Percentiles rank a stretch among this genome's conserved stretches.
Evolutionary conservation across 2,797 vertebrate genomes (phyloP).

Genomic region (Periophthalmus magnuspinnatus): DNA sequence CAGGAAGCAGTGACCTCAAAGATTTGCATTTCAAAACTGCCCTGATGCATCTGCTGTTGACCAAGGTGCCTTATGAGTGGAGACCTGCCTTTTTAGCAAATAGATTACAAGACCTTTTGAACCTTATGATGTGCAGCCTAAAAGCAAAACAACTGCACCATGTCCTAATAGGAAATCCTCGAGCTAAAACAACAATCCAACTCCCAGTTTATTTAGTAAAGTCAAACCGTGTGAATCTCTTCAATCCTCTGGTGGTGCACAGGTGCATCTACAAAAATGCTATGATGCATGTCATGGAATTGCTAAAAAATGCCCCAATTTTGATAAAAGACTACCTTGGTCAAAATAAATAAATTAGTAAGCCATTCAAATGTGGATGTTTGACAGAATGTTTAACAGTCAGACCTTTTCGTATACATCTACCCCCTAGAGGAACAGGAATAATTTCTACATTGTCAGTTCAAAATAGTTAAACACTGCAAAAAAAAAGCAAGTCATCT

Average conservation of each 20-base stretch:
- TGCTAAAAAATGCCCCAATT: slow-evolving; percentile 83
- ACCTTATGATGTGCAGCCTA: slow-evolving; percentile 82
- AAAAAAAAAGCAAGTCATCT: no score
- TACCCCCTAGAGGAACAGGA: neutral
- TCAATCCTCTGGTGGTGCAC: slow-evolving; percentile 81
- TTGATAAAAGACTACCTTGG: slow-evolving; percentile 81
- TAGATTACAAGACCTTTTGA: slow-evolving; percentile 81
- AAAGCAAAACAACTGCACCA: slow-evolving; percentile 82
- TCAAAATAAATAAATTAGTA: neutral
- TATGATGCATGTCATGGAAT: slow-evolving; percentile 82
- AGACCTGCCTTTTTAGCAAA: slow-evolving; percentile 57
- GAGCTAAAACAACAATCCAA: slow-evolving; percentile 63
- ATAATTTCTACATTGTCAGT: no score
- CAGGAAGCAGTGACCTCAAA: slow-evolving; percentile 78
- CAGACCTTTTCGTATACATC: neutral
- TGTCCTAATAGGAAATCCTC: slow-evolving; percentile 83
- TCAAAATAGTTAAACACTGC: no score
- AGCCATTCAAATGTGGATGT: neutral
- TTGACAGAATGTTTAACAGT: neutral
- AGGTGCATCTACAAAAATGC: slow-evolving; percentile 76
- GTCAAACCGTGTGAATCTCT: slow-evolving; percentile 86
- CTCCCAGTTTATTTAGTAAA: slow-evolving; percentile 74
- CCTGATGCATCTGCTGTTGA: slow-evolving; percentile 83
- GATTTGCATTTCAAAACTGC: slow-evolving; percentile 85
- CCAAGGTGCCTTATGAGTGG: slow-evolving; percentile 74